Percentiles rank a stretch among this genome's conserved stretches.
These are phyloP conservation scores for Erannis defoliaria DNA, from an alignment of 2,888 invertebrate genomes.

Conservation along the genomic window DNA sequence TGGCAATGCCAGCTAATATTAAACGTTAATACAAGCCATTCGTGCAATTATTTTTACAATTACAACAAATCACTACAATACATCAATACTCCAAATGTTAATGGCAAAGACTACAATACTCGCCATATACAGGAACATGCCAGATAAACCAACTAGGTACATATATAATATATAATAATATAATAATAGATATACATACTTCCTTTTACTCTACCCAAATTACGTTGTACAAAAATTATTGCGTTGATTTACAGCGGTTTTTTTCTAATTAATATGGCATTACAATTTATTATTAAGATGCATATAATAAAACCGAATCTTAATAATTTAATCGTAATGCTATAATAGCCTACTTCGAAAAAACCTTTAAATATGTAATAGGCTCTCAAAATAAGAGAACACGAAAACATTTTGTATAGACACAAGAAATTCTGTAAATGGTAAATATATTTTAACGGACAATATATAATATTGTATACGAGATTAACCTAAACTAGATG, in stretches of 20 bases:
- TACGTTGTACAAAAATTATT: constrained; percentile 77
- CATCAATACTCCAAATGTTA: constrained; percentile 40
- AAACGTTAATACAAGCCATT: constrained; percentile 46
- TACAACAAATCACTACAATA: constrained; percentile 45
- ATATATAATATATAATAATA: constrained; percentile 24
- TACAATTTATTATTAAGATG: constrained; percentile 56
- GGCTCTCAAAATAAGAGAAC: constrained; percentile 88
- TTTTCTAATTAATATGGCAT: constrained; percentile 64
- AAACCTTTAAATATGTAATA: constrained; percentile 80
- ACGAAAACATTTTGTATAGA: constrained; percentile 87
- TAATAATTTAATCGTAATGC: constrained; percentile 64
- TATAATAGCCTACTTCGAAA: constrained; percentile 64
- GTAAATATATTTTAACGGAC: constrained; percentile 87
- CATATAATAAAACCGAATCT: constrained; percentile 59
- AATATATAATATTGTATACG: constrained; percentile 87
- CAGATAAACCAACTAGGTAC: constrained; percentile 69
- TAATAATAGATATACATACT: constrained; percentile 29
- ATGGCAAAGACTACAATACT: constrained; percentile 45
- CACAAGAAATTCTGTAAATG: constrained; percentile 87
- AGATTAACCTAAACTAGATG: constrained; percentile 88
- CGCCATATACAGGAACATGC: constrained; percentile 76
- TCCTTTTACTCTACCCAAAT: constrained; percentile 59
- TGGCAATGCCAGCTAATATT: constrained; percentile 47
- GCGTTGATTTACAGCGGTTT: constrained; percentile 67
- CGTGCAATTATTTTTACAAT: constrained; percentile 46